These are phyloP conservation scores for Hyles lineata DNA, from an alignment of 2,888 invertebrate species.

Conservation along the genomic window DNA sequence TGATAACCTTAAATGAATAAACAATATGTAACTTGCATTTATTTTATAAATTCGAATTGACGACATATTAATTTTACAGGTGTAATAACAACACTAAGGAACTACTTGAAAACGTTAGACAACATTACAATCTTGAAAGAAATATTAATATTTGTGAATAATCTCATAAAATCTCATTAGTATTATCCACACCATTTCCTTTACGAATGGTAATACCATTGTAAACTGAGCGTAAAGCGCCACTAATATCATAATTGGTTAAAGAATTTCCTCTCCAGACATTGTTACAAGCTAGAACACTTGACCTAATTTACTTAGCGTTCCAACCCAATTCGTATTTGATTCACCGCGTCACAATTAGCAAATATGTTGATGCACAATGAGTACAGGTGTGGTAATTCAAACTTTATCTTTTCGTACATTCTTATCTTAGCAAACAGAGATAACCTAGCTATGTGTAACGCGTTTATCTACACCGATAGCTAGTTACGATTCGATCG, in stretches of 20 bases:
- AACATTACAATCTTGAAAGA: too few relatives aligned
- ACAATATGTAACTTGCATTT: too few relatives aligned
- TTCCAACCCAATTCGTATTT: neutral
- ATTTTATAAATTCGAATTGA: too few relatives aligned
- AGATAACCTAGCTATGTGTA: constrained; percentile 76
- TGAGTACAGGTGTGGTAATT: constrained; percentile 77
- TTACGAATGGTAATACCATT: neutral
- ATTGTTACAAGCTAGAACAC: neutral
- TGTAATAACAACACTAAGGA: too few relatives aligned
- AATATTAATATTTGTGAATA: too few relatives aligned
- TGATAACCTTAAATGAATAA: too few relatives aligned
- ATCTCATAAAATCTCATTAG: too few relatives aligned
- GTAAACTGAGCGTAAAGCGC: neutral
- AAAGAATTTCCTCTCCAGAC: constrained; percentile 11
- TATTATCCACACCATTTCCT: neutral
- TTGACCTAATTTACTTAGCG: neutral
- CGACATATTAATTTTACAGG: too few relatives aligned
- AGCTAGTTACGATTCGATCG: constrained; percentile 68
- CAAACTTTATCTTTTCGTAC: constrained; percentile 68
- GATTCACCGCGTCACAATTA: constrained; percentile 30
- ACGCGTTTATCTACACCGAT: constrained; percentile 65
- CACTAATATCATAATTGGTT: constrained; percentile 4
- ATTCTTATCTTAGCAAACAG: constrained; percentile 77
- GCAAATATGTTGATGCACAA: constrained; percentile 31
- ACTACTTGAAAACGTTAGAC: too few relatives aligned